phyloP scores from a whole-genome alignment of 2,888 invertebrate genomes.

The Artemia sp. region DNA sequence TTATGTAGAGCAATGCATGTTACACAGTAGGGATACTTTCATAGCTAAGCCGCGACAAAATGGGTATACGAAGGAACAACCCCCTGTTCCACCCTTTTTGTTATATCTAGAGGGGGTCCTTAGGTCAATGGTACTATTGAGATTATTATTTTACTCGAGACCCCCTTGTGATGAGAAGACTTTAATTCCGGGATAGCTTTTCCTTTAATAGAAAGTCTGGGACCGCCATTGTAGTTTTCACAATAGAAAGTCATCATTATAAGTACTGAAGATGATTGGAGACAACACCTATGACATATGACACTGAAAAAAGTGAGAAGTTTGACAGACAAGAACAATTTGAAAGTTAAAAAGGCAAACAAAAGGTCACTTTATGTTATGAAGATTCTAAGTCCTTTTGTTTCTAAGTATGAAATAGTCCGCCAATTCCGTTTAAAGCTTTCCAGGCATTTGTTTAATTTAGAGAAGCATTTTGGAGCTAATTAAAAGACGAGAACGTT shows the following conservation, averaged over 20 bases:
- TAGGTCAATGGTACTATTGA: constrained; percentile 13
- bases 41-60: constrained; percentile 11
- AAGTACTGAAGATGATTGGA: constrained; percentile 14
- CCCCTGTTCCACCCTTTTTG: background rate
- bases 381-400: no score
- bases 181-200: constrained; percentile 15
- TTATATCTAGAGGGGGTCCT: constrained; percentile 1
- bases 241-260: constrained; percentile 13
- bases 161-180: constrained; percentile 13
- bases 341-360: constrained; percentile 9
- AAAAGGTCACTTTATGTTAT: background rate
- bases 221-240: constrained; percentile 8
- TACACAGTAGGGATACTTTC: constrained; percentile 13
- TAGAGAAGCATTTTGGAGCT: background rate
- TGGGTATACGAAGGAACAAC: constrained; percentile 13
- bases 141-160: constrained; percentile 6
- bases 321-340: constrained; percentile 7
- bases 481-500: background rate
- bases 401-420: background rate
- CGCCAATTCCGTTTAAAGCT: background rate
- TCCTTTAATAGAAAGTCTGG: constrained; percentile 9
- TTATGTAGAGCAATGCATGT: constrained; percentile 15
- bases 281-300: constrained; percentile 14
- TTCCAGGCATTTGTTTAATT: background rate
- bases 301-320: constrained; percentile 9